Percentiles rank a stretch among this genome's conserved stretches.
Evolutionary conservation across 2,888 invertebrate species (phyloP).

Genomic region (Lathronympha strigana): DNA sequence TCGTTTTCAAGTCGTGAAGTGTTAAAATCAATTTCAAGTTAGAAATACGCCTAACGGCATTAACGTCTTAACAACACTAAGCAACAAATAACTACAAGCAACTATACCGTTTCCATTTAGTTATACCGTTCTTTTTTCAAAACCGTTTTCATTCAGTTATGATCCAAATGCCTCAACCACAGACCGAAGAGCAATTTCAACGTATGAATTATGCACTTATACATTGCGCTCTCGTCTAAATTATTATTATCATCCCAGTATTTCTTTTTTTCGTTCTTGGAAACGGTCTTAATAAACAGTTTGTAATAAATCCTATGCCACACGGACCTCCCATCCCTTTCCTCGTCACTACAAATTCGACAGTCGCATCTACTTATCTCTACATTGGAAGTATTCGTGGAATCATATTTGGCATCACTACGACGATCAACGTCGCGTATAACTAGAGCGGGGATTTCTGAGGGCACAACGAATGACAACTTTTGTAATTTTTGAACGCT

Average conservation of each 20-base stretch:
- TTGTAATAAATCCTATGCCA: conserved; percentile 62
- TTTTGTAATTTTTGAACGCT: conserved; percentile 52
- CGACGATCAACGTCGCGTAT: conserved; percentile 49
- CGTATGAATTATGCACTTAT: conserved; percentile 68
- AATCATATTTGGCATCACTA: conserved; percentile 60
- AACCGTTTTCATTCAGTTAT: conserved; percentile 52
- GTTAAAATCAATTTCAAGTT: conserved; percentile 24
- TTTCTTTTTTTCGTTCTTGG: conserved; percentile 59
- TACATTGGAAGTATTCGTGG: conserved; percentile 63
- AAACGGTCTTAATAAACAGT: conserved; percentile 63
- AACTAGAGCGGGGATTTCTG: conserved; percentile 51
- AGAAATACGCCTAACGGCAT: conserved; percentile 24
- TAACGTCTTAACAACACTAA: conserved; percentile 42
- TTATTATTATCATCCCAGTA: conserved; percentile 73
- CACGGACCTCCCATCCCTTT: conserved; percentile 53
- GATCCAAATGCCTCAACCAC: conserved; percentile 79
- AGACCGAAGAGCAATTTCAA: conserved; percentile 76
- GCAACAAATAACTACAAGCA: conserved; percentile 43
- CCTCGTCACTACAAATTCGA: conserved; percentile 70
- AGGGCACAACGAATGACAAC: conserved; percentile 45
- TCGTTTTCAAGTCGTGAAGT: conserved; percentile 30
- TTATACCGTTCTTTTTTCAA: too few relatives aligned
- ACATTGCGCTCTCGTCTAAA: conserved; percentile 70
- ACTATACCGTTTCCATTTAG: conserved; percentile 40
- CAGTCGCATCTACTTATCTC: conserved; percentile 70